These are phyloP conservation scores for Brachyptera putata DNA, from an alignment of 2,888 invertebrate genomes.

Conservation along the genomic window DNA sequence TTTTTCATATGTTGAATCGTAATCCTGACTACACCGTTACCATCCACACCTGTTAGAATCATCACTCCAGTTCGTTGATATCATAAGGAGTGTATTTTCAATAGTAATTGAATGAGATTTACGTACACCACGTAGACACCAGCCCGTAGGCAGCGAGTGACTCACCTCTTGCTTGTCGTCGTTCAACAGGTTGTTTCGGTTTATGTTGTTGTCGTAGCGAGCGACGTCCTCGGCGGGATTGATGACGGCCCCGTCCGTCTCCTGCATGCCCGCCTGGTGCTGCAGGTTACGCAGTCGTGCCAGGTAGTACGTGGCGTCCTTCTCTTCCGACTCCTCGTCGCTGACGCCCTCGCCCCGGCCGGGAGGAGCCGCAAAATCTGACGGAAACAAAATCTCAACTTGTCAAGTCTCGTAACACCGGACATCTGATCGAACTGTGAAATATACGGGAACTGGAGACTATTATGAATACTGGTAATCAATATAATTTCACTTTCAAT, in stretches of 20 bases:
- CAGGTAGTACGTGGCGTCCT: constrained; percentile 37
- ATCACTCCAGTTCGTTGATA: no score
- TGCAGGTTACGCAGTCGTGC: constrained; percentile 42
- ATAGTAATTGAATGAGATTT: no score
- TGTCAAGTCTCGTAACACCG: constrained; percentile 1
- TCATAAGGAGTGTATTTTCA: no score
- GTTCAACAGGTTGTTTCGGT: neutral
- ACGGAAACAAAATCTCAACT: neutral
- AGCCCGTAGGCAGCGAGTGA: no score
- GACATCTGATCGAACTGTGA: neutral
- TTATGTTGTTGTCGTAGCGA: neutral
- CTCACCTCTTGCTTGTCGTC: constrained; percentile 5
- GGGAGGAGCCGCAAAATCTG: neutral
- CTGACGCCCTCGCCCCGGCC: neutral
- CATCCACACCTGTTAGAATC: no score
- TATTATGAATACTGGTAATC: no score
- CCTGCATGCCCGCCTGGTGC: constrained; percentile 42
- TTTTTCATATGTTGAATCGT: no score
- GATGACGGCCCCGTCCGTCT: neutral
- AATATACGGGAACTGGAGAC: neutral
- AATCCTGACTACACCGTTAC: no score
- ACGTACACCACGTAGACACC: no score
- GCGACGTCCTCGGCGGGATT: no score
- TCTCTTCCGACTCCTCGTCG: no score
- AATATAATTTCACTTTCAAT: no score